Conservation (phyloP, 2,888 invertebrate species). For the Merodon equestris region DNA sequence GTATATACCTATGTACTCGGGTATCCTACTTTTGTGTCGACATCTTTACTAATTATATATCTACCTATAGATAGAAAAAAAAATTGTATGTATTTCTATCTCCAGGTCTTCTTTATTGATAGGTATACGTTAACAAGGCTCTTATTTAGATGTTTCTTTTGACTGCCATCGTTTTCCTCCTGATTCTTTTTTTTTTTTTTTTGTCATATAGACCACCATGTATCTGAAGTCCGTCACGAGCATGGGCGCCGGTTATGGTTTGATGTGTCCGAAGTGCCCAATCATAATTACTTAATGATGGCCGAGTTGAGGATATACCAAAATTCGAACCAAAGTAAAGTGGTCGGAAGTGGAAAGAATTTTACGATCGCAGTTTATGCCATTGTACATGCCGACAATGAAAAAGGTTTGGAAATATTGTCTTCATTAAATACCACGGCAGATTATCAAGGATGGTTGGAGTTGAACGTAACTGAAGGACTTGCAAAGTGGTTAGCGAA, state of each 20-base stretch:
- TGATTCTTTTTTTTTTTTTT: constrained; percentile 10
- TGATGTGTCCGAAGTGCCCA: constrained; percentile 92
- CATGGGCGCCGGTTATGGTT: constrained; percentile 95
- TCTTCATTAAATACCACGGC: constrained; percentile 88
- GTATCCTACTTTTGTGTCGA: too few species aligned
- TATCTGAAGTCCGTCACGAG: constrained; percentile 88
- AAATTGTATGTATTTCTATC: constrained; percentile 29
- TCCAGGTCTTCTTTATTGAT: constrained; percentile 12
- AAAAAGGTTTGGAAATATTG: constrained; percentile 86
- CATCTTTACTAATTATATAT: too few species aligned
- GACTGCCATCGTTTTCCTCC: constrained; percentile 1
- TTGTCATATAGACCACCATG: constrained; percentile 83
- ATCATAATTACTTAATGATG: constrained; percentile 88
- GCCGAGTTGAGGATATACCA: constrained; percentile 93
- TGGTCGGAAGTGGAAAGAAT: constrained; percentile 74
- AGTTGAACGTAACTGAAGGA: constrained; percentile 90
- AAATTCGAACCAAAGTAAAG: constrained; percentile 76
- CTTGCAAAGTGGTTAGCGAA: constrained; percentile 87
- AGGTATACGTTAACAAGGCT: constrained; percentile 38
- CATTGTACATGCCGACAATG: constrained; percentile 75
- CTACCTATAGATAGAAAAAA: constrained; percentile 19
- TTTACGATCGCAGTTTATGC: constrained; percentile 77
- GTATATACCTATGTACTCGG: too few species aligned
- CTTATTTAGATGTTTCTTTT: constrained; percentile 40
- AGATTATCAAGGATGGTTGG: constrained; percentile 90